Base-by-base conservation (phyloP, 2,888 invertebrate genomes). In the Heliconius hortense region DNA sequence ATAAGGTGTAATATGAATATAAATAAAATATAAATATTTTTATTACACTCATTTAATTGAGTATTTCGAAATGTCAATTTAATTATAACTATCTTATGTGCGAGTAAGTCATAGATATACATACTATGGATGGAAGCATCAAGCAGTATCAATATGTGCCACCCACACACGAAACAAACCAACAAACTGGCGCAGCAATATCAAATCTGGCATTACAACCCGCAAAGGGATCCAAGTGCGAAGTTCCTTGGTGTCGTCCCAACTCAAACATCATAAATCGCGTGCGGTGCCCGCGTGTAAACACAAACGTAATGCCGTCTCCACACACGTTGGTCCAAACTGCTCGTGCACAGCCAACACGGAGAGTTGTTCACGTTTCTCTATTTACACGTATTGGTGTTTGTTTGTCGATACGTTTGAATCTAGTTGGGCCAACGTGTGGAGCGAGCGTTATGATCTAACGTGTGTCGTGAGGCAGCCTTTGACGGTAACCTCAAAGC, bases 241-340 rank as follows among this genome's bases (percentile, higher is more conserved):
- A 77, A 80, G 80, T 78, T 77, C 73, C 78, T 78, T 77, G 78
- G 81, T 79, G 79, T 82, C 81, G 81, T 79, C 82, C 80, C 81
- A 87, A 85, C 82, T 86, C 89, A 90, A 90, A 90, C 88, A 89
- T 88, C 85, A 88, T 88, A 88, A 89, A 86, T 86, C 85, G 85
- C 81, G 82, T 76, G 78, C 74, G 83, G 82, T 82, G 83, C 84
- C 84, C 84, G 83, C 84, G 81, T 78, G 78, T 78, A 76, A 72
- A 72, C 80, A 82, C 84, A 82, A 80, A 43, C 71, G 60, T 71
- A 59, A 71, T 59, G 71, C 60, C 60, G 59, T 43, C 70, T n/a
- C 70, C 28, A n/a, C 71, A 71, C 60, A 71, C 62, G 39, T 71
- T 71, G 62, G 71, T 26, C 43, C 60, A 26, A 35, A 28, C 71